Conservation (phyloP, 2,797 vertebrate genomes). For the Pyrocephalus nanus region DNA sequence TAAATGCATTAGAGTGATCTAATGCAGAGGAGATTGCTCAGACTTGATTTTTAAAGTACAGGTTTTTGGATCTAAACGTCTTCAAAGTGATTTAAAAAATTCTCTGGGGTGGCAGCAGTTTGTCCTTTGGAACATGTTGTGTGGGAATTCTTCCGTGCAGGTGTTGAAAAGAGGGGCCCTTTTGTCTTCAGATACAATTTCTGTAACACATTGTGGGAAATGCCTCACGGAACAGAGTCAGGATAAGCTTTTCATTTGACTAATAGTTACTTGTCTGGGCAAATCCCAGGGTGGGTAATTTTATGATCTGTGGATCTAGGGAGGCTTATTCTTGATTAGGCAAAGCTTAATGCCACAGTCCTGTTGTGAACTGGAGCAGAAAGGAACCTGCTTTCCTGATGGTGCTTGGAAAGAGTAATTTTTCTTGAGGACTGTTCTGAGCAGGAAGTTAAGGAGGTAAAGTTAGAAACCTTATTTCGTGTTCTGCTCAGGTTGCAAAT, state of each 20-base stretch:
- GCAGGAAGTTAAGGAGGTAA: not conserved
- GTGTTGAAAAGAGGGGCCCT: not conserved
- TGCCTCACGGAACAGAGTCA: conserved; percentile 28
- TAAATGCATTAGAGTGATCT: not conserved
- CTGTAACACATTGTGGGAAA: not conserved
- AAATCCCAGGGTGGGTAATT: conserved; percentile 39
- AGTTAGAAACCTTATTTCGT: not conserved
- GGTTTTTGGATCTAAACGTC: not conserved
- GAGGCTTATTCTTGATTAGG: conserved; percentile 50
- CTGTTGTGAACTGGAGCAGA: not conserved
- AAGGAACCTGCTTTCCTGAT: not conserved
- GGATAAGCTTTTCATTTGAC: conserved; percentile 40
- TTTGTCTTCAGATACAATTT: conserved; percentile 2
- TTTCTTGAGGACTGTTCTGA: not conserved
- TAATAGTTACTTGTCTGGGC: conserved; percentile 27
- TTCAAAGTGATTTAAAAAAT: not conserved
- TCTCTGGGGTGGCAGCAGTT: not conserved
- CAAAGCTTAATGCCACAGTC: not conserved
- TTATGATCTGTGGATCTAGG: conserved; percentile 40
- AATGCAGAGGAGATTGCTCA: not conserved
- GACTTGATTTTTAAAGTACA: not conserved
- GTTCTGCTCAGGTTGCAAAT: not conserved
- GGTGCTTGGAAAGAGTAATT: not conserved
- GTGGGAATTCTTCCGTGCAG: not conserved
- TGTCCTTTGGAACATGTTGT: not conserved